Evolutionary conservation across 2,888 invertebrate species (phyloP).

Genomic region (Ditylenchus weischeri): DNA sequence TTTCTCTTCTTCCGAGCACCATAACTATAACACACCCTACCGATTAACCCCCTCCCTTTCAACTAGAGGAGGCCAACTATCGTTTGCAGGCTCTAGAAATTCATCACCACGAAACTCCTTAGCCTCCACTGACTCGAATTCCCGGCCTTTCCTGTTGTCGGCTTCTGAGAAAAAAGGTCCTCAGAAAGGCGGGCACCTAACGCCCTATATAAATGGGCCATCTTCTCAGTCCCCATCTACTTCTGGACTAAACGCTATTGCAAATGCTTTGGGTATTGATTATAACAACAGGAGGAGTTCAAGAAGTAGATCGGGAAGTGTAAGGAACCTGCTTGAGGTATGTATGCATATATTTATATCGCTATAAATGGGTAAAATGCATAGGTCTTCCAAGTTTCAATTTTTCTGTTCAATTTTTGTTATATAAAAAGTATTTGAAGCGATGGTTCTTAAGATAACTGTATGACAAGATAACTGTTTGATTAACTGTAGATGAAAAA

Average conservation of each 20-base stretch:
- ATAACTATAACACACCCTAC: conserved; percentile 14
- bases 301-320: neutral
- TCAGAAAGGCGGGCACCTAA: too few relatives aligned
- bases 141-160: conserved; percentile 27
- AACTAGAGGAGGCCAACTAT: conserved; percentile 2
- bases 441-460: too few relatives aligned
- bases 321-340: neutral
- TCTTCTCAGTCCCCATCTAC: conserved; percentile 15
- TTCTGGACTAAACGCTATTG: conserved; percentile 2
- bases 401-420: too few relatives aligned
- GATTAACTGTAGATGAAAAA: too few relatives aligned
- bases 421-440: too few relatives aligned
- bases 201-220: neutral
- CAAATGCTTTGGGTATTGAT: conserved; percentile 14
- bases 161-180: neutral
- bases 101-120: conserved; percentile 37
- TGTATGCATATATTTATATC: too few relatives aligned
- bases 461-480: too few relatives aligned
- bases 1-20: neutral
- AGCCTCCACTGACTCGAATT: conserved; percentile 14
- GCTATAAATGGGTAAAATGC: too few relatives aligned
- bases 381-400: too few relatives aligned
- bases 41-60: conserved; percentile 23
- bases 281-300: conserved; percentile 6
- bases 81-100: conserved; percentile 17